phyloP scores from a whole-genome alignment of 2,113 vertebrate genomes.

The Pungitius pungitius region DNA sequence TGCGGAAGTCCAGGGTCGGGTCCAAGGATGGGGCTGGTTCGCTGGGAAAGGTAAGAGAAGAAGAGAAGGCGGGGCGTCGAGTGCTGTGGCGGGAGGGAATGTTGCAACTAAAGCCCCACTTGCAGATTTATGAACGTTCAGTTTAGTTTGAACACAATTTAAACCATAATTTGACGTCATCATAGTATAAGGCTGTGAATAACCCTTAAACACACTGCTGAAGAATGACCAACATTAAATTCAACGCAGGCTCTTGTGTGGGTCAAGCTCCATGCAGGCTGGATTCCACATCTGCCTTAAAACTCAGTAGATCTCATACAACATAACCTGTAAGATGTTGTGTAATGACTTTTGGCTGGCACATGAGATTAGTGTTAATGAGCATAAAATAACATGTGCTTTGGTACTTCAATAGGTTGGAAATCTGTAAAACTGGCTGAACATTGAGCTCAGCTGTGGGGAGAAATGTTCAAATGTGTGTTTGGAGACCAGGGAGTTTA shows the following conservation, averaged over 20 bases:
- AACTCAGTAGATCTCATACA: background rate
- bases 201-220: background rate
- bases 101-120: background rate
- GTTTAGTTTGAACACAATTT: background rate
- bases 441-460: background rate
- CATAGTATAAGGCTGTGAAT: background rate
- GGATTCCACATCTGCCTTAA: background rate
- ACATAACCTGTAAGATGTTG: background rate
- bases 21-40: conserved; percentile 10
- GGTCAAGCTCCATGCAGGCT: background rate
- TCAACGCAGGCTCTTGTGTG: background rate
- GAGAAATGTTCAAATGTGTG: conserved; percentile 37
- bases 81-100: background rate
- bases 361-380: background rate
- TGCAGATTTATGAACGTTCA: background rate
- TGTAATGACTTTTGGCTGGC: background rate
- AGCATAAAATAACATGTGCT: conserved; percentile 9
- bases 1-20: conserved; percentile 40
- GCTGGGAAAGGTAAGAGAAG: conserved; percentile 3
- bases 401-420: conserved; percentile 12
- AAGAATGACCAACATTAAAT: background rate
- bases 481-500: conserved; percentile 30
- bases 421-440: conserved; percentile 24
- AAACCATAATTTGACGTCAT: background rate
- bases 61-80: background rate